Base-by-base conservation (phyloP, 2,113 vertebrate genomes). In the Athene cunicularia region DNA sequence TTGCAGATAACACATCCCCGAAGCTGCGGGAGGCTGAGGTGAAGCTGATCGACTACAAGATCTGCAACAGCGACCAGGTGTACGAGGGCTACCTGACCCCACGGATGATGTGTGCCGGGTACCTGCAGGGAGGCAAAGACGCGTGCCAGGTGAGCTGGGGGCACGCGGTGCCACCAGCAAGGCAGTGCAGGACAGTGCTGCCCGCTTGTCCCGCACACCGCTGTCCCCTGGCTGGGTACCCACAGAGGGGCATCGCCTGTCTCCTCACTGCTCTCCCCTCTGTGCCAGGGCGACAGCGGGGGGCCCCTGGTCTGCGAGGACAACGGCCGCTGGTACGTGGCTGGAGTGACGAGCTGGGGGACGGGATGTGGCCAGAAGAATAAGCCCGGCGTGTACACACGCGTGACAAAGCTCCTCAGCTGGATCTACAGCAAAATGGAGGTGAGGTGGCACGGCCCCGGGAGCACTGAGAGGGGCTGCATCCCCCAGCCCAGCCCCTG, bases 291-390 rank as follows among this genome's bases (percentile, higher is more conserved):
- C 2, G 99, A 99, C 98, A 99, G 99, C 0, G 99, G 99, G 7
- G 99, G 99, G 14, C 99, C 99, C 16, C 96, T 99, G 95, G 99
- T 99, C 47, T 99, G 99, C 2, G 90, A 98, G 91, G 95, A 77
- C 21, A 50, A 76, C 0, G 88, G 85, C 11, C 98, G 87, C 67
- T 99, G 99, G 99, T 99, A 99, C 4, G 95, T 99, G 97, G 97
- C 97, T 0, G 99, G 99, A 0, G 98, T 99, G 97, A 99, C 99
- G 6, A 99, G 99, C 94, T 99, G 99, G 99, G 99, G 99, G 27
- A 91, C 94, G 1, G 99, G 99, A 90, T 99, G 99, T 26, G 99
- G 99, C 64, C 82, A 98, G 91, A 96, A 7, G 73, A 98, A 99
- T 93, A 99, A 98, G 55, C 99, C 99, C 0, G 99, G 99, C 0